Percentiles rank a stretch among this genome's conserved stretches.
Evolutionary conservation across 2,888 invertebrate species (phyloP).

Genomic region (Pseudanteris insignis): DNA sequence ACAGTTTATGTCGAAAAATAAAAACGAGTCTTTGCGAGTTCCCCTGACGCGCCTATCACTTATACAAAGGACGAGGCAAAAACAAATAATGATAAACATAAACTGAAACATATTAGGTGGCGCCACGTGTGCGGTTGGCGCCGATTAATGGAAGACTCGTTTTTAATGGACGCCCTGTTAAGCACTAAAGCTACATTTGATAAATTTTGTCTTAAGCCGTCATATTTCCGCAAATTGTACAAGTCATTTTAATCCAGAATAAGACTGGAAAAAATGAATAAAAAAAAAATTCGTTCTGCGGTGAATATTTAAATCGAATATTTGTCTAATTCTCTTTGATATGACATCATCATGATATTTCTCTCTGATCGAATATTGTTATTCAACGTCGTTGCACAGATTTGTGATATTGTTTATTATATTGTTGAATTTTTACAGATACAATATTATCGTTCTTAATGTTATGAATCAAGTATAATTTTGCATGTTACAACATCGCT

Average conservation of each 20-base stretch:
- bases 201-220: conserved; percentile 39
- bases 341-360: conserved; percentile 42
- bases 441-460: conserved; percentile 33
- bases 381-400: conserved; percentile 46
- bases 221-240: conserved; percentile 31
- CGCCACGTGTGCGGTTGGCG: conserved; percentile 13
- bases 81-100: conserved; percentile 27
- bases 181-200: conserved; percentile 36
- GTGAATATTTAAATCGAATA: conserved; percentile 28
- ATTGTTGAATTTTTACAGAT: conserved; percentile 42
- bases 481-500: conserved; percentile 39
- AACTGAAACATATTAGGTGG: conserved; percentile 39
- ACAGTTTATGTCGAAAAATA: conserved; percentile 28
- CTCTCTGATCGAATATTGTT: conserved; percentile 45
- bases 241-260: conserved; percentile 31
- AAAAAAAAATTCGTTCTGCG: conserved; percentile 21
- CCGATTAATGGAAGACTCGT: conserved; percentile 28
- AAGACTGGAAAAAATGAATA: conserved; percentile 11
- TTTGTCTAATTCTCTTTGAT: conserved; percentile 43
- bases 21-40: conserved; percentile 34
- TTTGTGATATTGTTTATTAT: conserved; percentile 47
- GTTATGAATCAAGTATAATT: conserved; percentile 40
- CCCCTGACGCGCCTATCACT: not conserved
- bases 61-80: not conserved
- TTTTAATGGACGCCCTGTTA: conserved; percentile 38